These are phyloP conservation scores for Cephus spinipes DNA, from an alignment of 2,888 invertebrate species.

Conservation along the genomic window DNA sequence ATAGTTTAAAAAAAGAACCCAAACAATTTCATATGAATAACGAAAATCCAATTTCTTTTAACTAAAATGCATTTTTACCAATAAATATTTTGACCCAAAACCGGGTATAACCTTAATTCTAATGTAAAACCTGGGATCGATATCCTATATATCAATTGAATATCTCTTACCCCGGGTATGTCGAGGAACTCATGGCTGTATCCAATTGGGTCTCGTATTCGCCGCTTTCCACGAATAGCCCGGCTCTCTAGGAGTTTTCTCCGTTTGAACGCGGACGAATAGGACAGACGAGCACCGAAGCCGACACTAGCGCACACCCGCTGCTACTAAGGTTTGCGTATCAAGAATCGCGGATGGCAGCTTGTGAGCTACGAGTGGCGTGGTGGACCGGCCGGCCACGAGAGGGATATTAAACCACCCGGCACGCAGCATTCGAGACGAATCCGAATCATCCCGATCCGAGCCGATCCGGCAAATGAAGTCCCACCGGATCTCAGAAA, in stretches of 20 bases:
- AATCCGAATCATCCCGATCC: not conserved
- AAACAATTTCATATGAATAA: too few relatives aligned
- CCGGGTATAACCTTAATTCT: too few relatives aligned
- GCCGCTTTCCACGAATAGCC: not conserved
- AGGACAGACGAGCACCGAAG: constrained; percentile 43
- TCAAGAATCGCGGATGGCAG: constrained; percentile 12
- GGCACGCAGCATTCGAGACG: not conserved
- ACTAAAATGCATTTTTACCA: too few relatives aligned
- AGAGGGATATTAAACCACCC: constrained; percentile 5
- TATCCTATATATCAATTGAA: not conserved
- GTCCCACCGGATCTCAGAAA: not conserved
- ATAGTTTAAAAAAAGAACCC: too few relatives aligned
- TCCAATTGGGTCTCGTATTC: constrained; percentile 1
- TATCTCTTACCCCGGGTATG: constrained; percentile 38
- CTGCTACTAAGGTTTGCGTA: constrained; percentile 48
- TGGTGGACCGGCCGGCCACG: constrained; percentile 9
- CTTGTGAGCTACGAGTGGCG: not conserved
- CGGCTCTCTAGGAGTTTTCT: not conserved
- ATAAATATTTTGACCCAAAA: too few relatives aligned
- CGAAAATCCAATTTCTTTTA: too few relatives aligned
- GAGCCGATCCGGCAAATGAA: not conserved
- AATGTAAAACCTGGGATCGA: too few relatives aligned
- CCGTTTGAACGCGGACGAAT: constrained; percentile 19
- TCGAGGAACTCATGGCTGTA: constrained; percentile 39
- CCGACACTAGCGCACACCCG: constrained; percentile 57